Evolutionary conservation across 2,113 vertebrate species (phyloP).

Genomic region (pig (Sus scrofa)): T2T-Sscrofa CM000817.6:84801001-84801500

Average conservation of each 20-base stretch:
- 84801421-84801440: slow-evolving; percentile 90
- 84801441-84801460: slow-evolving; percentile 95
- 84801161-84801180: not conserved
- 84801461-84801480: slow-evolving; percentile 99
- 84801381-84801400: slow-evolving; percentile 98
- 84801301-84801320: not conserved
- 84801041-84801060: not conserved
- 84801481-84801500: slow-evolving; percentile 91
- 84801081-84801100: not conserved
- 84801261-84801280: not conserved
- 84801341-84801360: slow-evolving; percentile 88
- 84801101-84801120: not conserved
- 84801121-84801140: not conserved
- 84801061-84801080: not conserved
- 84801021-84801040: not conserved
- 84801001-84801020: not conserved
- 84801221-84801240: not conserved
- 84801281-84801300: not conserved
- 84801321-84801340: not conserved
- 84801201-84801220: not conserved
- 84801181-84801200: not conserved
- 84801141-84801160: accelerated
- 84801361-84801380: slow-evolving; percentile 92
- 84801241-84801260: not conserved
- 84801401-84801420: slow-evolving; percentile 96